Conservation (phyloP, 2,888 invertebrate species). For the Andricus quercusramuli region DNA sequence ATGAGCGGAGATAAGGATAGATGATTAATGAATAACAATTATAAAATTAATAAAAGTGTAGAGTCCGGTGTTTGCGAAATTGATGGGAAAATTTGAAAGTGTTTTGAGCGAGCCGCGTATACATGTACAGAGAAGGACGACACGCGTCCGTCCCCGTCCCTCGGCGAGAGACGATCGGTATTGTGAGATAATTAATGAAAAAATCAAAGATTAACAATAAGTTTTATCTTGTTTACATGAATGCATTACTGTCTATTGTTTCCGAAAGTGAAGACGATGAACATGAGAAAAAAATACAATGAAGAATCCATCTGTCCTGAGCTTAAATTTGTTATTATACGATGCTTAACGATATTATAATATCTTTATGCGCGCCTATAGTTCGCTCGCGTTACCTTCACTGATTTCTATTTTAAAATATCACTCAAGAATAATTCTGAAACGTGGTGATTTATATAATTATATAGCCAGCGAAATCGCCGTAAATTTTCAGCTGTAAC, state of each 20-base stretch:
- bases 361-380: constrained; percentile 76
- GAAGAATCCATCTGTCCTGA: constrained; percentile 72
- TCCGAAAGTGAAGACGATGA: constrained; percentile 54
- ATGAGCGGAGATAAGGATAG: constrained; percentile 48
- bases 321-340: constrained; percentile 78
- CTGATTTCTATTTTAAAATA: constrained; percentile 28
- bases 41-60: not conserved
- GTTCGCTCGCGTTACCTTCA: constrained; percentile 70
- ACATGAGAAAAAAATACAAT: constrained; percentile 52
- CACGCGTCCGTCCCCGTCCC: constrained; percentile 67
- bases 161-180: constrained; percentile 60
- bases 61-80: constrained; percentile 10
- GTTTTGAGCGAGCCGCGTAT: constrained; percentile 22
- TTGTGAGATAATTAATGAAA: constrained; percentile 56
- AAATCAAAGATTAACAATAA: constrained; percentile 60
- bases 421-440: not conserved
- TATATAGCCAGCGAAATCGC: no score
- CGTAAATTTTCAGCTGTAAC: no score
- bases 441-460: not conserved
- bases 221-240: constrained; percentile 67
- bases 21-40: constrained; percentile 20
- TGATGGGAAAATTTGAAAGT: constrained; percentile 17
- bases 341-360: constrained; percentile 77
- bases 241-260: constrained; percentile 57
- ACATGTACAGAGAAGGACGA: constrained; percentile 60